A percentile compares a stretch with the other conserved stretches of the same genome.
Evolutionary conservation across 1,140 invertebrate genomes (phyloP).

Genomic region (Theocolax elegans): DNA sequence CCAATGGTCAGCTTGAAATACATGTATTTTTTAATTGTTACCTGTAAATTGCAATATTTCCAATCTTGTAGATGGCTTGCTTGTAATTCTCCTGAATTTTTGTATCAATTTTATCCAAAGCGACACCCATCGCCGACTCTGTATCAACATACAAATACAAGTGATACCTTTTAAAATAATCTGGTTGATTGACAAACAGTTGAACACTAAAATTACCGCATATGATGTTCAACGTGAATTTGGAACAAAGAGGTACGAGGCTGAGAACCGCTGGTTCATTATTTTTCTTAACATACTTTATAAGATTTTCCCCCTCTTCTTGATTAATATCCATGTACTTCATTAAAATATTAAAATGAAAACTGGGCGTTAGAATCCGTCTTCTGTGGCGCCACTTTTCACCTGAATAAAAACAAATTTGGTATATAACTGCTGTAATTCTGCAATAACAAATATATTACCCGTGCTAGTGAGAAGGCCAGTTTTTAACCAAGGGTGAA

Average conservation of each 20-base stretch:
- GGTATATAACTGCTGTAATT: no score
- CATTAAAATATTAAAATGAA: no score
- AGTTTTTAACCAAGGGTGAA: conserved; percentile 26
- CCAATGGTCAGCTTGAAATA: no score
- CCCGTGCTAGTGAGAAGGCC: conserved; percentile 22
- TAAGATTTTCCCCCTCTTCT: neutral
- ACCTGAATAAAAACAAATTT: neutral
- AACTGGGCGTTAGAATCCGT: no score
- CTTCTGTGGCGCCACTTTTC: no score
- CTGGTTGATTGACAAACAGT: no score
- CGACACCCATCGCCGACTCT: conserved; percentile 86
- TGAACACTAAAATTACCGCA: no score
- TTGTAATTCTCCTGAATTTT: conserved; percentile 25
- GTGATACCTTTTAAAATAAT: neutral
- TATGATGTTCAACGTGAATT: neutral
- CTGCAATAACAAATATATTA: neutral
- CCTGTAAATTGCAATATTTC: conserved; percentile 42
- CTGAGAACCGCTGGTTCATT: neutral
- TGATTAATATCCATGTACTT: no score
- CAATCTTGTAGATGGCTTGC: conserved; percentile 29
- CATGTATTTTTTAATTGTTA: no score
- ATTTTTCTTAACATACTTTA: neutral
- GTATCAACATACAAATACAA: neutral
- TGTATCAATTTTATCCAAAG: conserved; percentile 73
- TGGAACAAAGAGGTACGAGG: neutral